These are phyloP conservation scores for Pterophyllum scalare DNA, from an alignment of 2,113 vertebrate genomes.

Conservation along the genomic window DNA sequence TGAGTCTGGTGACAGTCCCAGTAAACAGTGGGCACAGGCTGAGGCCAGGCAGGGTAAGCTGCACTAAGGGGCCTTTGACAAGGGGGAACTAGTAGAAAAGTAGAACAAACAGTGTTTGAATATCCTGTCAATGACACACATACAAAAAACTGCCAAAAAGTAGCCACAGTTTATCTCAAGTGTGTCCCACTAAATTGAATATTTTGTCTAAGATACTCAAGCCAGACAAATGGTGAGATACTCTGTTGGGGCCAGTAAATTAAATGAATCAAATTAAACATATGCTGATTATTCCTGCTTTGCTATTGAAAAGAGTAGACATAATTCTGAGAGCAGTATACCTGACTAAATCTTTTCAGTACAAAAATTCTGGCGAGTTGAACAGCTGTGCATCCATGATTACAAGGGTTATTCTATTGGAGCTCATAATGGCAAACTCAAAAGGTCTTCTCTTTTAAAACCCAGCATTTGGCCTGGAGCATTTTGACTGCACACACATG, in stretches of 20 bases:
- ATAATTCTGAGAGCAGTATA: background rate
- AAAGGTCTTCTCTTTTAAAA: constrained; percentile 9
- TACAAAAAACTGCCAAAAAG: constrained; percentile 16
- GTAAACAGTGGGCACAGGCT: constrained; percentile 87
- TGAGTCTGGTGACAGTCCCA: constrained; percentile 90
- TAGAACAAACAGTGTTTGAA: constrained; percentile 67
- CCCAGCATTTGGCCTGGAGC: constrained; percentile 25
- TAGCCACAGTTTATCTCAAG: background rate
- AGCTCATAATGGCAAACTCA: background rate
- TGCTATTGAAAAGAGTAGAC: background rate
- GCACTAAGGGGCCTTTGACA: constrained; percentile 88
- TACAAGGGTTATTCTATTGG: background rate
- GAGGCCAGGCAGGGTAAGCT: constrained; percentile 83
- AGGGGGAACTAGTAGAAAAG: constrained; percentile 85
- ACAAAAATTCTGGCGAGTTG: background rate
- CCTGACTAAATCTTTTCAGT: background rate
- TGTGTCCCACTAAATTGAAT: background rate
- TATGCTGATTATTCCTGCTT: background rate
- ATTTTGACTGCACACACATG: constrained; percentile 15
- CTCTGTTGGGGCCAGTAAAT: background rate
- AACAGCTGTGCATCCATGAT: background rate
- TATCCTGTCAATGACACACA: background rate
- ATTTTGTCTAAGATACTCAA: background rate
- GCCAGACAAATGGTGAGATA: background rate
- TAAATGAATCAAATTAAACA: background rate